Base-by-base conservation (phyloP, 2,888 invertebrate species). In the Drosophila neutralis region DNA sequence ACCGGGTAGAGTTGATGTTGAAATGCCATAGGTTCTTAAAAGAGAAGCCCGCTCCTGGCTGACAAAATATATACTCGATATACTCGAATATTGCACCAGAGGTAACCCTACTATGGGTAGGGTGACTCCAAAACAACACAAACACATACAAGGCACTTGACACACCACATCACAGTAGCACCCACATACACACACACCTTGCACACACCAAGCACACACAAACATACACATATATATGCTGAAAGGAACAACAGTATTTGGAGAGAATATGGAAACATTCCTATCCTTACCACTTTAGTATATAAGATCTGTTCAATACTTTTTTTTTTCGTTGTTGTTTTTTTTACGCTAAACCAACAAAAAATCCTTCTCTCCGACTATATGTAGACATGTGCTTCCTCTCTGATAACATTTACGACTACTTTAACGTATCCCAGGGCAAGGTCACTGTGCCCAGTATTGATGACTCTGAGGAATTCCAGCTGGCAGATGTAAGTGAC, bases 381-480 rank as follows among this genome's bases (percentile, higher is more conserved):
- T 84, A 87, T 83, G 92, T 95, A 98, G 98, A 95, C 0, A 95
- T 94, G 92, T 97, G 98, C 95, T 91, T 95, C 90, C 95, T 98
- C 92, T 95, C 95, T 91, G 95, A 98, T 94, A 96, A 98, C 95
- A 96, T 98, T 94, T 95, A 97, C 95, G 97, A 98, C 94, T 99
- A 98, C 95, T 94, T 95, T 95, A 97, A 96, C 95, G 97, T 98
- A 93, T 95, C 98, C 92, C 99, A 99, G 96, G 99, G 99, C 95
- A 98, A 98, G 95, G 95, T 96, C 93, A 96, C 96, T 92, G 98
- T 99, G 94, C 98, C 98, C 92, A 96, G 95, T 94, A 96, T 99
- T 91, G 98, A 99, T 94, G 99, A 99, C 94, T 96, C 95, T 92
- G 98, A 98, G 94, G 99, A 99, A 96, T 96, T 96, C 95, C 36